phyloP scores from a whole-genome alignment of 2,797 vertebrate genomes.

The Cygnus olor region DNA sequence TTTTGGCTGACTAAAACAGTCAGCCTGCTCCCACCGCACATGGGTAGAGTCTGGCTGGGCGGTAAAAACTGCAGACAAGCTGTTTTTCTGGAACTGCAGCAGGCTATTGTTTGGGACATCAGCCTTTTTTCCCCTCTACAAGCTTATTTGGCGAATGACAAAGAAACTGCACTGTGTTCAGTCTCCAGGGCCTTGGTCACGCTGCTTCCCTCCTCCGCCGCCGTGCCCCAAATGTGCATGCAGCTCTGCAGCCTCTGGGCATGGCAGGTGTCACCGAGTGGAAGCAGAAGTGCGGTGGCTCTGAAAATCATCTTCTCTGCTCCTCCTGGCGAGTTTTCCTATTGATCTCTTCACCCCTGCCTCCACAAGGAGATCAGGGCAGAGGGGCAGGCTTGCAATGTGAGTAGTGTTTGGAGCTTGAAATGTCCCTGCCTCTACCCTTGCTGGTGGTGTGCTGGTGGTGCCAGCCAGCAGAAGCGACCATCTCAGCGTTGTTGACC shows the following conservation, averaged over 20 bases:
- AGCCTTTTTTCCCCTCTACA: neutral
- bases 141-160: slow-evolving; percentile 53
- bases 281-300: neutral
- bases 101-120: slow-evolving; percentile 50
- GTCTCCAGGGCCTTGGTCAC: neutral
- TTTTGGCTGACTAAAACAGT: slow-evolving; percentile 65
- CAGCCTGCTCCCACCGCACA: slow-evolving; percentile 34
- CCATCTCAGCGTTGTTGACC: fast-evolving
- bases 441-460: neutral
- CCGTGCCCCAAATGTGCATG: neutral
- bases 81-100: slow-evolving; percentile 66
- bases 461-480: neutral
- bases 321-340: neutral
- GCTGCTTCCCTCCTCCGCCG: neutral
- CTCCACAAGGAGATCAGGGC: neutral
- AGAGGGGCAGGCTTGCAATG: neutral
- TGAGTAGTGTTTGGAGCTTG: neutral
- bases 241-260: neutral
- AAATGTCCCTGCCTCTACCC: neutral
- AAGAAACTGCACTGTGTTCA: slow-evolving; percentile 54
- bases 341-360: neutral
- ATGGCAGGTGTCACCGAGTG: neutral
- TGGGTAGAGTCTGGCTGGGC: slow-evolving; percentile 14
- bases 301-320: neutral
- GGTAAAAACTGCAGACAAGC: slow-evolving; percentile 46